A percentile compares a stretch with the other conserved stretches of the same genome.
phyloP scores from a whole-genome alignment of 2,888 invertebrate species.

The Pristionchus arcanus region DNA sequence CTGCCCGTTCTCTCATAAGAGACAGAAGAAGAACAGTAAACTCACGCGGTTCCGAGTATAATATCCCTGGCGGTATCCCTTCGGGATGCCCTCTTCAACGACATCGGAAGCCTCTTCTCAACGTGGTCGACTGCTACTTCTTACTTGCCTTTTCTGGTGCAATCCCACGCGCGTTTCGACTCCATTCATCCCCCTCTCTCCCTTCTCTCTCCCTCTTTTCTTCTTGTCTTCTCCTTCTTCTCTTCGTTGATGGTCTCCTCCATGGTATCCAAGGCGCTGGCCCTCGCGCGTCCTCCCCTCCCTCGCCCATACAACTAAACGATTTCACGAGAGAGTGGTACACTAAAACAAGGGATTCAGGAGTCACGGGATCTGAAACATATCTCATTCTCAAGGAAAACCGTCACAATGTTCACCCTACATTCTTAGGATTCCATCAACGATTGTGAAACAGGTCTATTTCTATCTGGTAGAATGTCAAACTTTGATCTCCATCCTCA shows the following conservation, averaged over 20 bases:
- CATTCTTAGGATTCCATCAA: no score
- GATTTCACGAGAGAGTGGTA: background rate
- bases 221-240: conserved; percentile 2
- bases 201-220: background rate
- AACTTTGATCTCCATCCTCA: background rate
- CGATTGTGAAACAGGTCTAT: no score
- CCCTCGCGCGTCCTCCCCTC: conserved; percentile 37
- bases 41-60: conserved; percentile 75
- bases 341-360: background rate
- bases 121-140: background rate
- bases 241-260: background rate
- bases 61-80: conserved; percentile 78
- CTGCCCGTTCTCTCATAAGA: no score
- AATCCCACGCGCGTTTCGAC: conserved; percentile 20
- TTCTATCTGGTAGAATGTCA: background rate
- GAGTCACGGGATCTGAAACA: background rate
- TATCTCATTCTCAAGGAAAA: background rate
- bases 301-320: background rate
- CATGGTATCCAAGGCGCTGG: conserved; percentile 25
- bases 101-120: conserved; percentile 6
- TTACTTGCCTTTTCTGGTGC: conserved; percentile 13
- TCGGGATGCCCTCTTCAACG: conserved; percentile 36
- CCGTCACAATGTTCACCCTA: no score
- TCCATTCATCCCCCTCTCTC: background rate
- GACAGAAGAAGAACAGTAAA: conserved; percentile 28